Evolutionary conservation across 2,888 invertebrate species (phyloP).

Genomic region (Cylindroiulus punctatus): DNA sequence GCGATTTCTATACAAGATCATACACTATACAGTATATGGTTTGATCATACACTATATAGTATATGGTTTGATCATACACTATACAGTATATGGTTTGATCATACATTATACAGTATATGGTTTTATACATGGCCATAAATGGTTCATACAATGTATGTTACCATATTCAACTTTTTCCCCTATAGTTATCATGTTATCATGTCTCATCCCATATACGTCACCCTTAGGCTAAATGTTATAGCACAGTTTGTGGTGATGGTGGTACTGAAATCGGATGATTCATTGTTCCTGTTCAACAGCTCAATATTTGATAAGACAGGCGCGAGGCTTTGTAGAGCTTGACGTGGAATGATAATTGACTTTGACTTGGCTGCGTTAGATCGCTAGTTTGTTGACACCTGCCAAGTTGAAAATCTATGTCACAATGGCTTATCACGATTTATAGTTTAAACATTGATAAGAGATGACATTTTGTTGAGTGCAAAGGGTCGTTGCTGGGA

Average conservation of each 20-base stretch:
- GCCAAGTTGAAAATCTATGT: neutral
- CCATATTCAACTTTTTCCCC: no score
- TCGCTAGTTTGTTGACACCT: constrained; percentile 31
- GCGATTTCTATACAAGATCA: no score
- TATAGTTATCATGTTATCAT: no score
- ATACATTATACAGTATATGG: no score
- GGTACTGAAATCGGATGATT: neutral
- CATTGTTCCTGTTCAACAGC: constrained; percentile 9
- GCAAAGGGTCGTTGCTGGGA: neutral
- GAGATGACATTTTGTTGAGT: neutral
- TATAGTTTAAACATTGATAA: neutral
- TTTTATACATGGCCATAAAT: no score
- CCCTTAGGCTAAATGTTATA: neutral
- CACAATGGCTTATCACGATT: constrained; percentile 3
- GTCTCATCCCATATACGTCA: neutral
- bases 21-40: no score
- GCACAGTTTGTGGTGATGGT: neutral
- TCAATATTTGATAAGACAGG: constrained; percentile 20
- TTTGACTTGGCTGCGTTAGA: neutral
- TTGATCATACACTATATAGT: no score
- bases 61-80: no score
- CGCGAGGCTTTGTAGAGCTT: neutral
- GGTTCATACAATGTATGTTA: no score
- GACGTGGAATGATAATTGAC: constrained; percentile 34
- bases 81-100: no score